A percentile compares a stretch with the other conserved stretches of the same genome.
These are phyloP conservation scores for Todiramphus saurophagus DNA, from an alignment of 2,113 vertebrate genomes.

Conservation along the genomic window DNA sequence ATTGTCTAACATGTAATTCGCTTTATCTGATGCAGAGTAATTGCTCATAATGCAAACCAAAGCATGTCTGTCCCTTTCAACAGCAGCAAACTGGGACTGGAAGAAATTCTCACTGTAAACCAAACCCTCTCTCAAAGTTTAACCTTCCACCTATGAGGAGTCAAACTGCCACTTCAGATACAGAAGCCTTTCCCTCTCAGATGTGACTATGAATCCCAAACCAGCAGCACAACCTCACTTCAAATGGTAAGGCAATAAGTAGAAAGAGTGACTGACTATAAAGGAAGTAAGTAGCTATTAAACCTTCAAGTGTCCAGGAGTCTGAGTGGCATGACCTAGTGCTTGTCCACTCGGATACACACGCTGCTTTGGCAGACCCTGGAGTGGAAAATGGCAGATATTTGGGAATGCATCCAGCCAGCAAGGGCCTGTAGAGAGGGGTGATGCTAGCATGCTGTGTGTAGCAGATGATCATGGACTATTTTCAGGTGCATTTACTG, in stretches of 20 bases:
- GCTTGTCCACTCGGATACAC: background rate
- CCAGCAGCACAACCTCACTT: background rate
- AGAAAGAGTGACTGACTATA: background rate
- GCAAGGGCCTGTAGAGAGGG: background rate
- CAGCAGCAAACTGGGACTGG: background rate
- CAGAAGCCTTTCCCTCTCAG: background rate
- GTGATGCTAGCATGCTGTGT: fast-evolving
- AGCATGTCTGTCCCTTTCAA: background rate
- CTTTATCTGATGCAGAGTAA: background rate
- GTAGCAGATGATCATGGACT: background rate
- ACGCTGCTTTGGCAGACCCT: background rate
- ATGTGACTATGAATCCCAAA: background rate
- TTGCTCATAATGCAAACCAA: background rate
- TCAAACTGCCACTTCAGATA: background rate
- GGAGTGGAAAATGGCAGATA: background rate
- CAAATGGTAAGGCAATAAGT: background rate
- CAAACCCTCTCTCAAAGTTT: background rate
- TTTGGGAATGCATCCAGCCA: background rate
- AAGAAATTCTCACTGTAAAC: background rate
- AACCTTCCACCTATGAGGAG: background rate
- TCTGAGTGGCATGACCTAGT: background rate
- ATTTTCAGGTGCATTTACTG: background rate
- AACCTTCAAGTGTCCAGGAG: background rate
- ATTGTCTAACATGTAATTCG: background rate
- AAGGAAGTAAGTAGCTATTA: background rate